Percentiles rank a stretch among this genome's conserved stretches.
These are phyloP conservation scores for Chlorodrepanis virens DNA, from an alignment of 2,113 vertebrate species.

Conservation along the genomic window DNA sequence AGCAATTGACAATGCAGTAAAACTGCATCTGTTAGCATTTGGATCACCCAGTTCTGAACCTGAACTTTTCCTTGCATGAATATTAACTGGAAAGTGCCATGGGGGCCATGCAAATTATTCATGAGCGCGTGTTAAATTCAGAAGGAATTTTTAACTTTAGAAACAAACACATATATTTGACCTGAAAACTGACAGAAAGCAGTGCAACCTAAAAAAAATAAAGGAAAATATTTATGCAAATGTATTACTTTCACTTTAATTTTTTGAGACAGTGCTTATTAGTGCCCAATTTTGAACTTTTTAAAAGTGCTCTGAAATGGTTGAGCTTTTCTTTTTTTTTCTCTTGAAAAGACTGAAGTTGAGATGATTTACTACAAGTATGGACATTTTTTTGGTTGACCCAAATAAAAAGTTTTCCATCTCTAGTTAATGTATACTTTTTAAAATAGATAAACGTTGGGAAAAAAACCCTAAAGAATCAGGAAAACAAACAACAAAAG, in stretches of 20 bases:
- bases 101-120: constrained; percentile 1
- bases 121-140: background rate
- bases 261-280: background rate
- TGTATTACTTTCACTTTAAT: background rate
- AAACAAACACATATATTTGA: background rate
- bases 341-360: background rate
- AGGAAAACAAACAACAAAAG: background rate
- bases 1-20: background rate
- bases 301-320: accelerated
- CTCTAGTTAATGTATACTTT: background rate
- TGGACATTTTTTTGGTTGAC: background rate
- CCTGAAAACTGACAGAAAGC: background rate
- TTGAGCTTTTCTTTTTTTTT: background rate
- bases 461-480: accelerated
- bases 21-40: background rate
- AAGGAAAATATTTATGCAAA: background rate
- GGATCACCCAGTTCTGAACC: background rate
- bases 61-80: background rate
- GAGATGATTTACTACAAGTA: background rate
- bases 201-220: background rate
- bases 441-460: accelerated
- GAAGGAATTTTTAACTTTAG: constrained; percentile 12
- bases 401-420: background rate
- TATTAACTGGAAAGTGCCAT: constrained; percentile 12
- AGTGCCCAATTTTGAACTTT: background rate